Evolutionary conservation across 2,113 vertebrate species (phyloP).

Genomic region (Lophura nycthemera): DNA sequence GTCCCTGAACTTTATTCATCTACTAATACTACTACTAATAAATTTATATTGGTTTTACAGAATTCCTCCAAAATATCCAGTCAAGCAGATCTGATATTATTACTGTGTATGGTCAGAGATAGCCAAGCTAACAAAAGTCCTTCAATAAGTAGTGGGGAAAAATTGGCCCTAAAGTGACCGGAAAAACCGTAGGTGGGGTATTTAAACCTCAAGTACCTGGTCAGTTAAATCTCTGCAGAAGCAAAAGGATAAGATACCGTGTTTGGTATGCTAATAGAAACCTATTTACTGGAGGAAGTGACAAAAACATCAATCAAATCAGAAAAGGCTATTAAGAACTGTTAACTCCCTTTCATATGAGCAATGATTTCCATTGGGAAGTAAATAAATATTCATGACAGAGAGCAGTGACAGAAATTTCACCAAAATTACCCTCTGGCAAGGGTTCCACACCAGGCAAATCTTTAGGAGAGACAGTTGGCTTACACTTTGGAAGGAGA

Average conservation of each 20-base stretch:
- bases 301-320: slow-evolving; percentile 89
- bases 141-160: slow-evolving; percentile 14
- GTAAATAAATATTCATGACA: slow-evolving; percentile 87
- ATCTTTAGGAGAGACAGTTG: slow-evolving; percentile 18
- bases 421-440: slow-evolving; percentile 69
- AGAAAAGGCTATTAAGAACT: slow-evolving; percentile 85
- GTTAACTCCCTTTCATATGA: slow-evolving; percentile 87
- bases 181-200: slow-evolving; percentile 74
- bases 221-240: slow-evolving; percentile 79
- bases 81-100: not conserved
- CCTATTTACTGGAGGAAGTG: slow-evolving; percentile 86
- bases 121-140: slow-evolving; percentile 6
- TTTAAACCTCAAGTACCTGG: slow-evolving; percentile 83
- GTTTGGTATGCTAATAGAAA: slow-evolving; percentile 85
- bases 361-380: slow-evolving; percentile 84
- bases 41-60: not conserved
- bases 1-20: not conserved
- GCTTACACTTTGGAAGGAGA: not conserved
- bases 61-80: not conserved
- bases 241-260: slow-evolving; percentile 79
- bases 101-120: not conserved
- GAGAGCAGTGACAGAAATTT: slow-evolving; percentile 78
- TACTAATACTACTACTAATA: not conserved
- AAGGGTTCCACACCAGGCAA: slow-evolving; percentile 23
- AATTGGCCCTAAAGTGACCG: slow-evolving; percentile 71